phyloP scores from a whole-genome alignment of 2,113 vertebrate species.

The Limanda limanda region DNA sequence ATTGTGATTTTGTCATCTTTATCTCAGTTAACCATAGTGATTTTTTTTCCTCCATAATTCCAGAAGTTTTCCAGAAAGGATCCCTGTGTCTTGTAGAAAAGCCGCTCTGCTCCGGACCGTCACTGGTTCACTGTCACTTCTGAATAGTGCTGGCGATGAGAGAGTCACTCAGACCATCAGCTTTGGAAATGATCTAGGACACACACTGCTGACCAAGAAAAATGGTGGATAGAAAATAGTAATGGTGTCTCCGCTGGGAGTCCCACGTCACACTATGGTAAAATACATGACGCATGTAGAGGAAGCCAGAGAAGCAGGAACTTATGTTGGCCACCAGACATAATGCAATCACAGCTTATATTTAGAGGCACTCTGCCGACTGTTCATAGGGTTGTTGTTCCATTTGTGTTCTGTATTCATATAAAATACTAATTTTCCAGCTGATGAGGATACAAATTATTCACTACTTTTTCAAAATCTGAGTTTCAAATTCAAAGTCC shows the following conservation, averaged over 20 bases:
- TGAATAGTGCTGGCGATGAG: background rate
- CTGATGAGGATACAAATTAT: no score
- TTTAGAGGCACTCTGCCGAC: background rate
- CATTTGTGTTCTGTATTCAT: no score
- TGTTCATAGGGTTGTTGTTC: background rate
- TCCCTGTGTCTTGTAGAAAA: no score
- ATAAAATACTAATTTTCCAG: no score
- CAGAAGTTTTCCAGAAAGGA: no score
- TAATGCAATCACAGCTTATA: background rate
- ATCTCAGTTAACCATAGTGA: no score
- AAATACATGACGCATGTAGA: background rate
- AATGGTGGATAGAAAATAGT: background rate
- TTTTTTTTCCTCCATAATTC: no score
- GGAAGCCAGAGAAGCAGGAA: no score
- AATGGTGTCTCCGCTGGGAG: background rate
- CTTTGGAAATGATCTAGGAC: background rate
- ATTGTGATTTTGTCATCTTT: no score
- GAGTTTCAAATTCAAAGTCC: no score
- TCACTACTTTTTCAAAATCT: no score
- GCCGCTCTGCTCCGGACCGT: background rate
- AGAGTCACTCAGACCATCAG: background rate
- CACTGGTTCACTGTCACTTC: background rate
- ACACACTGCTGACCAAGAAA: background rate
- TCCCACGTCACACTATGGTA: background rate
- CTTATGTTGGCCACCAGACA: no score